Percentiles rank a stretch among this genome's conserved stretches.
Evolutionary conservation across 2,113 vertebrate genomes (phyloP).

Genomic region (Xiphorhynchus elegans): DNA sequence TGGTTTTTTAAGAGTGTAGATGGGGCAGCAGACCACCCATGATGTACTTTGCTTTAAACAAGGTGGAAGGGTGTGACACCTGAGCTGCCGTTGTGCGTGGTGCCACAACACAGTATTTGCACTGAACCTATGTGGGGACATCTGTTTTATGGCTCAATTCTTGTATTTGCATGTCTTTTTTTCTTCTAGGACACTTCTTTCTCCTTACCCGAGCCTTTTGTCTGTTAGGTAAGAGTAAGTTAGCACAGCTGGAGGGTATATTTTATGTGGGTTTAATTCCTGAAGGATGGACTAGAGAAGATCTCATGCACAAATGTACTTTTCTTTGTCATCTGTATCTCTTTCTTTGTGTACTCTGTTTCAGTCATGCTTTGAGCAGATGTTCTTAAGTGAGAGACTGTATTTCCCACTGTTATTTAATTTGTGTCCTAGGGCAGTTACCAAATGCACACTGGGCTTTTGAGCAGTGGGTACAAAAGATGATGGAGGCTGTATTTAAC

Average conservation of each 20-base stretch:
- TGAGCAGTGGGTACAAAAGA: not conserved
- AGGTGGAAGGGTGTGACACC: rapidly evolving
- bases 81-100: not conserved
- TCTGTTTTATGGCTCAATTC: not conserved
- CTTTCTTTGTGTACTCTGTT: not conserved
- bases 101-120: not conserved
- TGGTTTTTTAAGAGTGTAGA: not conserved
- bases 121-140: not conserved
- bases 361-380: conserved; percentile 11
- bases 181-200: not conserved
- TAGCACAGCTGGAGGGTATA: not conserved
- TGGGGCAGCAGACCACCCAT: rapidly evolving
- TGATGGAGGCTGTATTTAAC: not conserved
- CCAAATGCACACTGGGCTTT: not conserved
- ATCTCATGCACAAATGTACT: not conserved
- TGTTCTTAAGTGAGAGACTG: not conserved
- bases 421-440: conserved; percentile 25
- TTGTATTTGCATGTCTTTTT: not conserved
- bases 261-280: conserved; percentile 21
- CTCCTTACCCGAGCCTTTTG: not conserved
- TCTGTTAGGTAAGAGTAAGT: not conserved
- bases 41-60: not conserved
- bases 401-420: conserved; percentile 29
- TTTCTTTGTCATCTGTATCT: not conserved
- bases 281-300: not conserved